Base-by-base conservation (phyloP, 2,113 vertebrate species). In the Stigmatopora argus region DNA sequence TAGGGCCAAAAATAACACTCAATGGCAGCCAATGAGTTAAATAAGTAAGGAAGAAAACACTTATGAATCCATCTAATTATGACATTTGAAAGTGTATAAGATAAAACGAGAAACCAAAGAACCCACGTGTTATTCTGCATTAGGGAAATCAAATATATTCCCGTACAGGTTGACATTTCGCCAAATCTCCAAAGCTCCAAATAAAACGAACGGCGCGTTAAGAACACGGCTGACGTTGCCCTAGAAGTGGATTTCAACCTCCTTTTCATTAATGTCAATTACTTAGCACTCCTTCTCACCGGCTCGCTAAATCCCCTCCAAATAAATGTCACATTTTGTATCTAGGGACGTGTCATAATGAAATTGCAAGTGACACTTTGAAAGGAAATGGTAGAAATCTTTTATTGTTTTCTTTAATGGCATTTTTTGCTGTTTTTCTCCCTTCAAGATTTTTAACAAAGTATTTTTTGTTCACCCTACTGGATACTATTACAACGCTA, bases 11-110 rank as follows among this genome's bases (percentile, higher is more conserved):
- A 31, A 31, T 31, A 31, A 31, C 26, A 31, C 26, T 31, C 5
- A 41, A 41, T 41, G 38, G 38, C 38, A 41, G 38, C 38, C 6
- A 41, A 41, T 41, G 38, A 41, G 38, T 41, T 41, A 41, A 41
- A 41, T 41, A 10, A 41, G 38, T 41, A 61, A 75, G 78, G 66
- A 49, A 78, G 67, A 49, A 64, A 58, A 49, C 13, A 14, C 14
- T 31, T 44, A 65, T 69, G 75, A 51, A 80, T 79, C 79, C 75
- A 82, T 77, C 69, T 71, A 75, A 80, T 70, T 66, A 73, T 77
- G 75, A 70, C 66, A 59, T 76, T 52, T 55, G 47, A 19, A 66
- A 58, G 62, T 38, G 53, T 51, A 48, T 58, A 62, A 70, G 62
- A 34, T 8, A 15, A 51, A 51, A 11, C n/a, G 58, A 13, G 35